Conservation (phyloP, 2,888 invertebrate species). For the Gibbula magus region DNA sequence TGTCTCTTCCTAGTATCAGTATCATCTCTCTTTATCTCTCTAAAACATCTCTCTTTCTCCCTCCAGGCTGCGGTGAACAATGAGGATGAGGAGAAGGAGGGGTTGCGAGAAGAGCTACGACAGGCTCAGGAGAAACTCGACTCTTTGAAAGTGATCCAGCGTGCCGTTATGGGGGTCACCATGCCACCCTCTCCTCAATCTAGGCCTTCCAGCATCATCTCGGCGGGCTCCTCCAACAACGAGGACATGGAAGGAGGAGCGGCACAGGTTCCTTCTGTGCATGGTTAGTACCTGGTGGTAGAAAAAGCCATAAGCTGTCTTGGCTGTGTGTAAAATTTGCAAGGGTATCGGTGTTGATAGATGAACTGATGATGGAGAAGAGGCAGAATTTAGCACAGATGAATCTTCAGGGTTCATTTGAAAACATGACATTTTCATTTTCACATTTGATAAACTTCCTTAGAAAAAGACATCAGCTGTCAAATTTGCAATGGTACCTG, state of each 20-base stretch:
- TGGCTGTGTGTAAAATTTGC: background rate
- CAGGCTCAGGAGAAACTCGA: constrained; percentile 81
- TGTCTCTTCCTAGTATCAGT: too few species aligned
- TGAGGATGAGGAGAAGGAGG: constrained; percentile 85
- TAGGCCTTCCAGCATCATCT: constrained; percentile 56
- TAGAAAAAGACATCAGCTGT: too few species aligned
- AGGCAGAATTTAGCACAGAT: too few species aligned
- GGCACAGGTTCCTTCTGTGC: background rate
- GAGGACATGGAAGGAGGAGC: constrained; percentile 43
- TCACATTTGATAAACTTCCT: too few species aligned
- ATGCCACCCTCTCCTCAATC: constrained; percentile 30
- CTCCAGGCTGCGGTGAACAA: constrained; percentile 85
- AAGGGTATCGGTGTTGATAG: background rate
- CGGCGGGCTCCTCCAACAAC: constrained; percentile 51
- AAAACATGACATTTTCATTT: too few species aligned
- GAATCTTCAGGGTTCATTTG: too few species aligned
- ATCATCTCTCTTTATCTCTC: too few species aligned
- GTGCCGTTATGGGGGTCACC: constrained; percentile 23
- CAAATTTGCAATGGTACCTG: too few species aligned
- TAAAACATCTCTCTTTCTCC: too few species aligned
- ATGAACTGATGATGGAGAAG: background rate
- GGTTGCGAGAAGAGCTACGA: constrained; percentile 83
- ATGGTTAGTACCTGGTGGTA: background rate
- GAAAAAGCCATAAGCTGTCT: background rate
- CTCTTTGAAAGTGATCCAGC: constrained; percentile 57